These are phyloP conservation scores for Scaptomyza montana DNA, from an alignment of 1,140 invertebrate species.

Conservation along the genomic window DNA sequence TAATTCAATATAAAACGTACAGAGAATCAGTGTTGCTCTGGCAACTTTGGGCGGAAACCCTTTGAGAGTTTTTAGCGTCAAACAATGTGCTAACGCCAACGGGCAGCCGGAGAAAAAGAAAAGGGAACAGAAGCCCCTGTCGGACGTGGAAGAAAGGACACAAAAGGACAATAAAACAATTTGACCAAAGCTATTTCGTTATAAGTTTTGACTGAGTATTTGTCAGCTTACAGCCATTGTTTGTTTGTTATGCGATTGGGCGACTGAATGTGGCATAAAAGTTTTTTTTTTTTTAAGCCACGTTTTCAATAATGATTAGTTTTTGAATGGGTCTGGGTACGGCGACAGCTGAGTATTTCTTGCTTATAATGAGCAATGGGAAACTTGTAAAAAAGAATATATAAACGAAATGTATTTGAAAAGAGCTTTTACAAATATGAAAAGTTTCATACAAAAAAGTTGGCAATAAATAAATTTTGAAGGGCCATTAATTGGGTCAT, in stretches of 20 bases:
- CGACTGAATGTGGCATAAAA: conserved; percentile 41
- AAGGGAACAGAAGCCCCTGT: background rate
- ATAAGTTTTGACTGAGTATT: conserved; percentile 56
- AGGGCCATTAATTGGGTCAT: conserved; percentile 46
- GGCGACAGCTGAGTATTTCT: conserved; percentile 1
- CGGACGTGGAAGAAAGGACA: conserved; percentile 11
- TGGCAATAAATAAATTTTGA: conserved; percentile 59
- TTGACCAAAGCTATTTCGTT: conserved; percentile 70
- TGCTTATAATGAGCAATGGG: conserved; percentile 22
- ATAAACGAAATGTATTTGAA: background rate
- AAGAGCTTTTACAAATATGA: background rate
- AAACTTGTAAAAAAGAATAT: conserved; percentile 21
- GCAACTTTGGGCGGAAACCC: conserved; percentile 19
- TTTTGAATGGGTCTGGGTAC: conserved; percentile 26
- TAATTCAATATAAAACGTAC: conserved; percentile 29
- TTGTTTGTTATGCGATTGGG: conserved; percentile 20
- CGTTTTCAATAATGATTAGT: conserved; percentile 78
- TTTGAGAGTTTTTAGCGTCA: conserved; percentile 38
- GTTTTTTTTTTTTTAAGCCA: conserved; percentile 53
- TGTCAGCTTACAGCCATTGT: conserved; percentile 21
- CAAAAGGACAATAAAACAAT: conserved; percentile 67
- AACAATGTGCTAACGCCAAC: conserved; percentile 22
- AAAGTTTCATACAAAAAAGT: conserved; percentile 37
- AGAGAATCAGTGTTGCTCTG: conserved; percentile 18
- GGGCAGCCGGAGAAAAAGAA: conserved; percentile 18